Percentiles rank a stretch among this genome's conserved stretches.
Conservation (phyloP, 2,113 vertebrate species). For the Brachyhypopomus gauderio region DNA sequence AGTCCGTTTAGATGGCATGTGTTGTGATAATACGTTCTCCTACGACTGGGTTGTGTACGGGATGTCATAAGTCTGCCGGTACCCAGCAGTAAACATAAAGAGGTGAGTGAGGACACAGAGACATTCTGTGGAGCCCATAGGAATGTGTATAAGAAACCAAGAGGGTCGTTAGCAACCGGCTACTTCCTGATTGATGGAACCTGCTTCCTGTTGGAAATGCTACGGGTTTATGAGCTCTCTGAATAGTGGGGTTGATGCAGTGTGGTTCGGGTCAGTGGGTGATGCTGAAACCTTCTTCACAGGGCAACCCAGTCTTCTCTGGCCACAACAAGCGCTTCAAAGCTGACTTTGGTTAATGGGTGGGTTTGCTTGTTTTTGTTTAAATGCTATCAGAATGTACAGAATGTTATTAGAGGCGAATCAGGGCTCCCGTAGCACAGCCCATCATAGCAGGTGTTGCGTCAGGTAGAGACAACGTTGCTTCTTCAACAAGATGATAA, state of each 20-base stretch:
- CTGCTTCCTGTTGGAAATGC: constrained; percentile 21
- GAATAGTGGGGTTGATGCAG: not conserved
- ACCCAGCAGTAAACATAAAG: constrained; percentile 13
- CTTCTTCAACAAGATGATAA: not conserved
- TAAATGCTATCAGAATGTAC: not conserved
- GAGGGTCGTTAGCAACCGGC: not conserved
- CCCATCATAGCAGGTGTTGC: not conserved
- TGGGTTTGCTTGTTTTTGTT: not conserved
- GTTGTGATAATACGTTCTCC: constrained; percentile 28
- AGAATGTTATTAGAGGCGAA: not conserved
- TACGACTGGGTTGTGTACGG: not conserved
- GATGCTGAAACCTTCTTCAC: not conserved
- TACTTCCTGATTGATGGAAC: constrained; percentile 28
- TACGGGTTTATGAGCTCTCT: constrained; percentile 13
- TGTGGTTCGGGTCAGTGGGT: not conserved
- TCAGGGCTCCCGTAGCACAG: not conserved
- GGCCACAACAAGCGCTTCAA: not conserved
- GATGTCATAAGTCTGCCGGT: constrained; percentile 2
- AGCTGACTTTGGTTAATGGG: not conserved
- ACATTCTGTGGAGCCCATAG: constrained; percentile 1
- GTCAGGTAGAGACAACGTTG: not conserved
- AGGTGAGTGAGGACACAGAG: not conserved
- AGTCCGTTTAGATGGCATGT: constrained; percentile 29
- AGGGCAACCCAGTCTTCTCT: not conserved
- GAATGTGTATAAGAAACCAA: constrained; percentile 21